Evolutionary conservation across 2,797 vertebrate species (phyloP), one percentile per base, ranked within the genome.

Genomic region (Thamnophis elegans): DNA sequence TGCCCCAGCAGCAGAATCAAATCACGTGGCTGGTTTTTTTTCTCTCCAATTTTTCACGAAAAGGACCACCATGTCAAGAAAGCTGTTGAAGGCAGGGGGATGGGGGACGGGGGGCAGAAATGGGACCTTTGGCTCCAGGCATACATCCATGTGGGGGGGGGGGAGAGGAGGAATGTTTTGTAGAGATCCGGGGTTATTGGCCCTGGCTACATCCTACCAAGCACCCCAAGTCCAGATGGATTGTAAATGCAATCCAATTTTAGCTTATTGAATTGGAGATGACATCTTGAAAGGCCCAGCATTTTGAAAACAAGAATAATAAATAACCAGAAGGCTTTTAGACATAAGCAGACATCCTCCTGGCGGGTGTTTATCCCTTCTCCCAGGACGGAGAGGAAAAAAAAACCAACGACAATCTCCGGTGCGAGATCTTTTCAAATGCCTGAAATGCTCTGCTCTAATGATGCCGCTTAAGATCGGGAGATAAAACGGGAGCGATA

Each of bases 161-260:
- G 56, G 56, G 2, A n/a, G n/a, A n/a, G n/a, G n/a, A n/a, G 16
- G 16, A 20, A 10, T 22, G 26, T 65, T 86, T 78, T 2, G 7
- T 56, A 51, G 78, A 92, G 88, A 20, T 26, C 13, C 65, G 10
- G n/a, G 32, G 26, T 28, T 25, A 12, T 5, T 2, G 8, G 87
- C 87, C 59, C 85, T 85, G 73, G 10, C 12, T 53, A 42, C 60
- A 87, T 54, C 22, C 88, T 68, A 18, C 20, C 14, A 86, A 85
- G 54, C 28, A 26, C n/a, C 60, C 28, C 28, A 26, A 73, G 73
- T 51, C 26, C 53, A 87, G 60, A 87, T 53, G 51, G 36, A 87
- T 87, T 9, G 73, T 22, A 87, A 90, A 58, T 7, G 42, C 82
- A 86, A 87, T 92, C 89, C 42, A 42, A 90, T 92, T 92, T 53